A percentile compares a stretch with the other conserved stretches of the same genome.
Evolutionary conservation across 1,140 invertebrate species (phyloP).

Genomic region (Antheraea pernyi): DNA sequence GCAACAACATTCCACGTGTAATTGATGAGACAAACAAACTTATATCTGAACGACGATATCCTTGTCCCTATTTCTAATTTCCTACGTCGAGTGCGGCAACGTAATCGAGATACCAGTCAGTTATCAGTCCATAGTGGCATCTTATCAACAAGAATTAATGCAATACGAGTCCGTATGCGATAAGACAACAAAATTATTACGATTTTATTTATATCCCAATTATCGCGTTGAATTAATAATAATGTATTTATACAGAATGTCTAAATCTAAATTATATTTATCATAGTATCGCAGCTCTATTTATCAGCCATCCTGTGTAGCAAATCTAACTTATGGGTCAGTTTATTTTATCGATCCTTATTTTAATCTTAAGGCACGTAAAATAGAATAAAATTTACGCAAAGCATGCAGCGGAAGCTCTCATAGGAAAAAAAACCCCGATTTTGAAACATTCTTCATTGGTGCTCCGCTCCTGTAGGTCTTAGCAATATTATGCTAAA

Average conservation of each 20-base stretch:
- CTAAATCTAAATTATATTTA: neutral
- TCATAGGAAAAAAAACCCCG: too few species aligned
- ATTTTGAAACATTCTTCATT: too few species aligned
- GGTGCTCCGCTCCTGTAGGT: too few species aligned
- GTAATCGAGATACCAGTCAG: conserved; percentile 59
- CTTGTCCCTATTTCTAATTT: conserved; percentile 73
- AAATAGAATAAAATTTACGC: too few species aligned
- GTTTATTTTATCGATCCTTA: neutral
- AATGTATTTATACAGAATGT: neutral
- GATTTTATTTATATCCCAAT: conserved; percentile 44
- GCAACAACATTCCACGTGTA: conserved; percentile 64
- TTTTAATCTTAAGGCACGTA: neutral
- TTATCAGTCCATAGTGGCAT: conserved; percentile 52
- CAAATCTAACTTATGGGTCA: neutral
- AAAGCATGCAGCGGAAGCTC: too few species aligned
- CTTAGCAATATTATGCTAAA: too few species aligned
- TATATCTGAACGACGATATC: conserved; percentile 53
- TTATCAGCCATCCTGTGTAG: neutral
- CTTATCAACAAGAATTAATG: conserved; percentile 57
- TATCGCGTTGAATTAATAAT: conserved; percentile 16
- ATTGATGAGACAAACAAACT: conserved; percentile 66
- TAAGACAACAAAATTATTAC: conserved; percentile 36
- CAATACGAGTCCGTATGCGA: conserved; percentile 36
- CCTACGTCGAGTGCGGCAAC: conserved; percentile 54
- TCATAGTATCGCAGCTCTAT: too few species aligned